These are phyloP conservation scores for Venusia cambrica DNA, from an alignment of 2,888 invertebrate genomes.

Conservation along the genomic window DNA sequence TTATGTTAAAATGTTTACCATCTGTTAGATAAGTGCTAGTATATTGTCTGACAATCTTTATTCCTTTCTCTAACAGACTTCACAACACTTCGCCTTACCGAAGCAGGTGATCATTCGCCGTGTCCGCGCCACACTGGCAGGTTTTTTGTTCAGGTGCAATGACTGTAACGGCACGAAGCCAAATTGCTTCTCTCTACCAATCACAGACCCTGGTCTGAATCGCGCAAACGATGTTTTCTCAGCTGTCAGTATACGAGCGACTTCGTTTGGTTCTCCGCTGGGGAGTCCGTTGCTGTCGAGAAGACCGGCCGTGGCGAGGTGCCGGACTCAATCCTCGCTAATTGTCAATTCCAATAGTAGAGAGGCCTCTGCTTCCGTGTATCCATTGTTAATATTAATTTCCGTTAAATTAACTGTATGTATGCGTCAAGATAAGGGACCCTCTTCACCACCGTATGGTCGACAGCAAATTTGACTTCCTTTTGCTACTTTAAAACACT, in stretches of 20 bases:
- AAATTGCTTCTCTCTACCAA: constrained; percentile 53
- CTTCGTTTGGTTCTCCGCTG: constrained; percentile 21
- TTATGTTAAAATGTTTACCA: no score
- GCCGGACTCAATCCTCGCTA: constrained; percentile 74
- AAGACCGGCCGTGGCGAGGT: constrained; percentile 78
- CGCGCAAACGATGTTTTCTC: constrained; percentile 55
- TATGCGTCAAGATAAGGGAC: constrained; percentile 80
- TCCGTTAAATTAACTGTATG: constrained; percentile 79
- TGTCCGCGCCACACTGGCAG: constrained; percentile 31
- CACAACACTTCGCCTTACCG: no score
- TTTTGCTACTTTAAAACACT: constrained; percentile 44
- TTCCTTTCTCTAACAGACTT: no score
- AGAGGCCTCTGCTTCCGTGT: constrained; percentile 78
- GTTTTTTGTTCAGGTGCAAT: constrained; percentile 58
- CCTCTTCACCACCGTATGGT: constrained; percentile 76
- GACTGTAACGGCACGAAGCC: constrained; percentile 64
- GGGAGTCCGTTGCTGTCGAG: constrained; percentile 76
- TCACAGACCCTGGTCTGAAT: constrained; percentile 46
- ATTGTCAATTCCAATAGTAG: constrained; percentile 59
- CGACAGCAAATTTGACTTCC: constrained; percentile 78
- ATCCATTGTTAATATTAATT: constrained; percentile 78
- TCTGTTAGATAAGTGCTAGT: no score
- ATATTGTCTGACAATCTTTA: no score
- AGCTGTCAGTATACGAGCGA: constrained; percentile 39
- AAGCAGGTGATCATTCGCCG: constrained; percentile 26